phyloP scores from a whole-genome alignment of 1,140 invertebrate species.

The Agrypnia vestita region DNA sequence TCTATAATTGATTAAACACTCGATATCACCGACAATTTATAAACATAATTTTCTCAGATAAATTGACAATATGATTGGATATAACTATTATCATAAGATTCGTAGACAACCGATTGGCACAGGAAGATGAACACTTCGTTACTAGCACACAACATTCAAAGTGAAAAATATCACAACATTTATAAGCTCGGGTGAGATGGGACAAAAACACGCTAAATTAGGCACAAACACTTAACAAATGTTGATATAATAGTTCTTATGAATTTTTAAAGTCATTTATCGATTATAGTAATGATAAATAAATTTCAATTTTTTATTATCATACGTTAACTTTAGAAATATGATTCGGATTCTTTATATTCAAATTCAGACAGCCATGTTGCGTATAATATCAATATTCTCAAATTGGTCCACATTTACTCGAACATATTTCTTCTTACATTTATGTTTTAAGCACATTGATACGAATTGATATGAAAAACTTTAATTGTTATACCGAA shows the following conservation, averaged over 20 bases:
- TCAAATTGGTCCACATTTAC: constrained; percentile 12
- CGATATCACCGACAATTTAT: constrained; percentile 12
- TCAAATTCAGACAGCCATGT: not conserved
- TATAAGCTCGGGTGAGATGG: constrained; percentile 51
- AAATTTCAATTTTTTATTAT: not conserved
- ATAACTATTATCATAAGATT: constrained; percentile 53
- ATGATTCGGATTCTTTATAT: constrained; percentile 2
- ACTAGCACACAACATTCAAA: constrained; percentile 13
- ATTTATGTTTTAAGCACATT: not conserved
- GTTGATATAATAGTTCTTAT: not conserved
- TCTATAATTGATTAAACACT: constrained; percentile 22
- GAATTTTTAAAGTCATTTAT: not conserved
- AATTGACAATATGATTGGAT: constrained; percentile 33
- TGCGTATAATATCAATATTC: constrained; percentile 3
- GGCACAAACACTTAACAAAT: constrained; percentile 28
- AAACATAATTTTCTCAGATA: constrained; percentile 21
- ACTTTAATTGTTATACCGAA: too few relatives aligned
- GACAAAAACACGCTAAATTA: constrained; percentile 15
- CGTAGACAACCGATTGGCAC: constrained; percentile 33
- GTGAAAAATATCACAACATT: constrained; percentile 60
- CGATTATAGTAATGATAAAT: not conserved
- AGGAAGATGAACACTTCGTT: constrained; percentile 35
- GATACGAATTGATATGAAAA: not conserved
- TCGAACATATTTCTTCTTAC: constrained; percentile 5
- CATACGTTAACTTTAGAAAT: not conserved